A percentile compares a stretch with the other conserved stretches of the same genome.
These are phyloP conservation scores for Mamestra brassicae DNA, from an alignment of 2,888 invertebrate species.

Conservation along the genomic window DNA sequence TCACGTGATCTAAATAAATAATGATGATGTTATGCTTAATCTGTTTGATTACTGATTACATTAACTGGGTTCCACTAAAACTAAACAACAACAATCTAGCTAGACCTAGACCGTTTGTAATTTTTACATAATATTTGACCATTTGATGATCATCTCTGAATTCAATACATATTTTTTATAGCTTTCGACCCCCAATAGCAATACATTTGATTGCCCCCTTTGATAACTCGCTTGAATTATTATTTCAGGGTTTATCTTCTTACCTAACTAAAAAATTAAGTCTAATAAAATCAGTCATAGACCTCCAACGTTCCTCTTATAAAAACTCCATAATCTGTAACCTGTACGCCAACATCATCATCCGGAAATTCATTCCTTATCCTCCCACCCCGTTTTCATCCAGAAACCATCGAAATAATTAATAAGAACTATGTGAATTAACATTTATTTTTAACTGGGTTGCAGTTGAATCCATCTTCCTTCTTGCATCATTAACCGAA, in stretches of 20 bases:
- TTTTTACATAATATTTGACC: not conserved
- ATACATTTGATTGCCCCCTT: no score
- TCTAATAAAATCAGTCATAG: no score
- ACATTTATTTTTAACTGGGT: not conserved
- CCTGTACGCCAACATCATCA: not conserved
- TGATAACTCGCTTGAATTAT: no score
- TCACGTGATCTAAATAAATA: constrained; percentile 20
- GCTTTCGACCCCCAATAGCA: no score
- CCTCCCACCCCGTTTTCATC: no score
- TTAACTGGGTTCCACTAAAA: constrained; percentile 10
- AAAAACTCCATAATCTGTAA: not conserved
- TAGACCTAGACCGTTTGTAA: not conserved
- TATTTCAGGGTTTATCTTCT: no score
- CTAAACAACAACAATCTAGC: constrained; percentile 8
- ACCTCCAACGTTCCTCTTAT: not conserved
- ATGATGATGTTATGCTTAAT: constrained; percentile 10
- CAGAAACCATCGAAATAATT: not conserved
- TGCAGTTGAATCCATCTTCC: not conserved
- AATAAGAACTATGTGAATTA: no score
- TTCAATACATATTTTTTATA: no score
- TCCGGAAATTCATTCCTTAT: not conserved
- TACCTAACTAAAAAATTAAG: no score
- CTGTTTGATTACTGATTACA: not conserved
- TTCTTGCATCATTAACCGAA: no score
- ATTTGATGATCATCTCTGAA: not conserved